Base-by-base conservation (phyloP, 2,113 vertebrate genomes). In the Cyprinodon tularosa region DNA sequence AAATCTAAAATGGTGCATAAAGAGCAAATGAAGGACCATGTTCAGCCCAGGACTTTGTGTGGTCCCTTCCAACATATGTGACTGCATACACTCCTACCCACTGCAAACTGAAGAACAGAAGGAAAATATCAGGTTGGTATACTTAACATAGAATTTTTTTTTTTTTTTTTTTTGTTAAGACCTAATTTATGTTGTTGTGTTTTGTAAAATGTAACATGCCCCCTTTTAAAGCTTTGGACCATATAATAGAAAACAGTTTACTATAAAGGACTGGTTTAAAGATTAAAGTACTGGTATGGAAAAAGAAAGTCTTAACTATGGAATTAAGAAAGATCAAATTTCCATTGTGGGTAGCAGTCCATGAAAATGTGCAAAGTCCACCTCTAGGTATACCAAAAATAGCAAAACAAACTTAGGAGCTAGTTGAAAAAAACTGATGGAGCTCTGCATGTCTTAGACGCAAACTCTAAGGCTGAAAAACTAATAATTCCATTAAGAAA, bases 321-420 rank as follows among this genome's bases (percentile, higher is more conserved):
- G 37, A 73, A 74, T 66, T 44, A 53, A 8, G 6, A 63, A 12
- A 20, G 44, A 76, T 48, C 38, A 66, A 44, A 17, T 69, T 72
- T 39, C n/a, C 38, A 57, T 4, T 17, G 1, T 4, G 22, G 74
- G 78, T 15, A 72, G 75, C 9, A 60, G 66, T 66, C 37, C 45
- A 62, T 67, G 13, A 72, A 66, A 76, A n/a, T 61, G 42, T 50
- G 20, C 57, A 77, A 42, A 42, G 22, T 70, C 45, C 71, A 74
- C 50, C 66, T n/a, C 44, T 62, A 37, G 62, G 9, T 57, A 60
- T 65, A 57, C 14, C 22, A 63, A 71, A 69, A 70, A 81, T 62
- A 72, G 57, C 38, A 77, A 61, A 64, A 68, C 15, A 69, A 66
- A 45, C 40, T 39, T 69, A 4, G 53, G 61, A 14, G 53, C 29